A percentile compares a stretch with the other conserved stretches of the same genome.
Evolutionary conservation across 2,888 invertebrate species (phyloP).

Genomic region (Aspidapion aeneum): DNA sequence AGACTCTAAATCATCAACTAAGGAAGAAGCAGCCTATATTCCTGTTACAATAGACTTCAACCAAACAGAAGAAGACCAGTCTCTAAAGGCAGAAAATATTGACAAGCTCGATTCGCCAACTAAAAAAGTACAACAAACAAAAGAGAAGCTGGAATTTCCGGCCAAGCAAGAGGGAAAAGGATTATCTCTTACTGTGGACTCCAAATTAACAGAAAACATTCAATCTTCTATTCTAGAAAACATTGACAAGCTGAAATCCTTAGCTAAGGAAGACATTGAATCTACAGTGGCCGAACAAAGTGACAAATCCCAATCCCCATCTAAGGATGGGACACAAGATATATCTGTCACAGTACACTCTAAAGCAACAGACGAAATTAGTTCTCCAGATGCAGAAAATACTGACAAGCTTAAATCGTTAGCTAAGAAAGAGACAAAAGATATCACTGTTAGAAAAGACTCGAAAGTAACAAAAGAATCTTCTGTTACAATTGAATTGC

Average conservation of each 20-base stretch:
- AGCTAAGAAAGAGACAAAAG: neutral
- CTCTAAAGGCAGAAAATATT: neutral
- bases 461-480: neutral
- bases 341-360: neutral
- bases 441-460: neutral
- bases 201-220: neutral
- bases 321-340: neutral
- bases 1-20: neutral
- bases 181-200: too few relatives aligned
- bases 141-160: too few relatives aligned
- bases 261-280: neutral
- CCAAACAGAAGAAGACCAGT: constrained; percentile 4
- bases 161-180: neutral
- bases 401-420: neutral
- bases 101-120: neutral
- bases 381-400: too few relatives aligned
- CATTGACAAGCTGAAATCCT: constrained; percentile 1
- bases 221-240: neutral
- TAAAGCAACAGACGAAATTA: too few relatives aligned
- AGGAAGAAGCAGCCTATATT: constrained; percentile 10
- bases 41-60: neutral
- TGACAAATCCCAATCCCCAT: neutral
- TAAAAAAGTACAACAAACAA: neutral
- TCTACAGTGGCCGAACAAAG: neutral
- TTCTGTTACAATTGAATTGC: neutral